Conservation (phyloP, 1,140 invertebrate species). For the Oedothorax gibbosus region DNA sequence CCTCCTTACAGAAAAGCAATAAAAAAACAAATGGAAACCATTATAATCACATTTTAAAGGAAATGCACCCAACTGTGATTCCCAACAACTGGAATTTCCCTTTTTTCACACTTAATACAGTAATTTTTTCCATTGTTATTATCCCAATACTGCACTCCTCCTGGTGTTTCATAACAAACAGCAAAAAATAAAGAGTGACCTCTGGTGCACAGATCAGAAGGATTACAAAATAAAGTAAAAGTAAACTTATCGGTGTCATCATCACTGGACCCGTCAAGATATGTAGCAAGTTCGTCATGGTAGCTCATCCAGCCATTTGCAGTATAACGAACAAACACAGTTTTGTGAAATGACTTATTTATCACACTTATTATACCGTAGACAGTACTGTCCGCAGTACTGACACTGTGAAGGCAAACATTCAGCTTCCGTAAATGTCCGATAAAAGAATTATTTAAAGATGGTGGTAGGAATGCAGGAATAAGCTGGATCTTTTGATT, state of each 20-base stretch:
- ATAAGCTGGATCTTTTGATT: constrained; percentile 48
- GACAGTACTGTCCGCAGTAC: constrained; percentile 62
- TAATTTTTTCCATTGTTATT: constrained; percentile 89
- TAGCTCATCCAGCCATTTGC: constrained; percentile 87
- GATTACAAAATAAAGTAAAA: constrained; percentile 71
- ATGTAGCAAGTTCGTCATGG: constrained; percentile 81
- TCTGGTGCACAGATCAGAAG: constrained; percentile 66
- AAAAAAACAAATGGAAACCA: neutral
- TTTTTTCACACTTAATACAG: constrained; percentile 54
- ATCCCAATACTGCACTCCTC: constrained; percentile 86
- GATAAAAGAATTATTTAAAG: constrained; percentile 43
- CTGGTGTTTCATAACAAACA: constrained; percentile 81
- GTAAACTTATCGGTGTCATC: constrained; percentile 87
- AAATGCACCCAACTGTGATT: constrained; percentile 61
- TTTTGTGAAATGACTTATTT: constrained; percentile 92
- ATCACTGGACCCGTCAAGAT: constrained; percentile 89
- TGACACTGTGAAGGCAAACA: constrained; percentile 60
- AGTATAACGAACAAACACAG: constrained; percentile 86
- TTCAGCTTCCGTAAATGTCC: constrained; percentile 22
- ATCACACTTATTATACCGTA: constrained; percentile 61
- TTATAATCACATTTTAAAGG: constrained; percentile 26
- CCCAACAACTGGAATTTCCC: constrained; percentile 24
- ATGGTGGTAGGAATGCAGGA: constrained; percentile 54
- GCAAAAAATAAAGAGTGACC: constrained; percentile 84
- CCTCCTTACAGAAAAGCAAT: too few species aligned